phyloP scores from a whole-genome alignment of 2,888 invertebrate genomes.

The Atrina japonica region DNA sequence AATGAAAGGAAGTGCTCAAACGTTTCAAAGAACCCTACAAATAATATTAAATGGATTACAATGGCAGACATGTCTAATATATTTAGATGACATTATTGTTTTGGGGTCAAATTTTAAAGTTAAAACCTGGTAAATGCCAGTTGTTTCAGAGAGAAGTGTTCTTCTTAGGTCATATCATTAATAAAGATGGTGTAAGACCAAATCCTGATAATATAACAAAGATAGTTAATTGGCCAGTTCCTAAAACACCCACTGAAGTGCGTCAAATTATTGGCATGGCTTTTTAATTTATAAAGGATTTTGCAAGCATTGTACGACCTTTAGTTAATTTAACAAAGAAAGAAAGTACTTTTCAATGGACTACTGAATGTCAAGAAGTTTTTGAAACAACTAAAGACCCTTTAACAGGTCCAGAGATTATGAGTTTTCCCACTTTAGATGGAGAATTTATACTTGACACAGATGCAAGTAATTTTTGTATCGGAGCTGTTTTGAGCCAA shows the following conservation, averaged over 20 bases:
- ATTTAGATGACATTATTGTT: slow-evolving; percentile 43
- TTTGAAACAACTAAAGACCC: slow-evolving; percentile 41
- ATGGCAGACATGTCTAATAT: slow-evolving; percentile 43
- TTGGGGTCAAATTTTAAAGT: slow-evolving; percentile 31
- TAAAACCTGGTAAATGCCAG: slow-evolving; percentile 41
- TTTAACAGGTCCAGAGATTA: slow-evolving; percentile 39
- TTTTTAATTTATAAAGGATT: slow-evolving; percentile 40
- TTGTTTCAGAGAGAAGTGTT: slow-evolving; percentile 42
- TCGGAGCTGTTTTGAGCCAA: slow-evolving; percentile 46
- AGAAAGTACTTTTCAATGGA: slow-evolving; percentile 39
- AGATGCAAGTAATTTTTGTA: slow-evolving; percentile 45
- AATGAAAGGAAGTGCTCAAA: slow-evolving; percentile 24
- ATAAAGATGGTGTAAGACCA: slow-evolving; percentile 37
- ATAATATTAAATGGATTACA: slow-evolving; percentile 38
- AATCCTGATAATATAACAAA: slow-evolving; percentile 43
- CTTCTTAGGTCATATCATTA: slow-evolving; percentile 38
- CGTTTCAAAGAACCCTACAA: slow-evolving; percentile 42
- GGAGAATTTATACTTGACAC: slow-evolving; percentile 48
- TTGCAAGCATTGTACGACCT: slow-evolving; percentile 37
- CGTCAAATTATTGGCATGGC: slow-evolving; percentile 42
- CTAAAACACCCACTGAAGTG: slow-evolving; percentile 39
- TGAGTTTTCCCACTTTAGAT: slow-evolving; percentile 40
- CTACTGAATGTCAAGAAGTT: slow-evolving; percentile 27
- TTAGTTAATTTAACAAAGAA: slow-evolving; percentile 38
- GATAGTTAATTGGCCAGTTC: slow-evolving; percentile 42